A percentile compares a stretch with the other conserved stretches of the same genome.
phyloP scores from a whole-genome alignment of 1,140 invertebrate genomes.

The Aphelinus atriplicis region DNA sequence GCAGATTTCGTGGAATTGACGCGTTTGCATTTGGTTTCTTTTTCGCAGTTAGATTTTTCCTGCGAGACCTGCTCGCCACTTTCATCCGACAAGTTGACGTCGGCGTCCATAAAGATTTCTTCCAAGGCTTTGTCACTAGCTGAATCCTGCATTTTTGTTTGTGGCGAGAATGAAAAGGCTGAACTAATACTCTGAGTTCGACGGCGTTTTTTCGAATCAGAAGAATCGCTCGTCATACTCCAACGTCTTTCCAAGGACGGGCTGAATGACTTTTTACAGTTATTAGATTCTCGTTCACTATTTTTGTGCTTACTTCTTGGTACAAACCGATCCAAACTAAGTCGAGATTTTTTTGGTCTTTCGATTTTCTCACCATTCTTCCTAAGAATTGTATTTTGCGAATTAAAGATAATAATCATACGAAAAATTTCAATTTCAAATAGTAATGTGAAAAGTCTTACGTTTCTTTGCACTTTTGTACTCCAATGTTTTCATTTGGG shows the following conservation, averaged over 20 bases:
- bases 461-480: slow-evolving; percentile 47
- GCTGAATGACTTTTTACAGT: slow-evolving; percentile 42
- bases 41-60: slow-evolving; percentile 32
- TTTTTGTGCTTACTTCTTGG: slow-evolving; percentile 54
- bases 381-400: slow-evolving; percentile 38
- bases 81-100: slow-evolving; percentile 60
- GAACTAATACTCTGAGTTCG: slow-evolving; percentile 47
- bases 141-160: slow-evolving; percentile 42
- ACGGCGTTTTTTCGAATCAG: slow-evolving; percentile 48
- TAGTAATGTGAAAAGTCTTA: slow-evolving; percentile 37
- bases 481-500: slow-evolving; percentile 46
- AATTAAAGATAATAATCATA: neutral
- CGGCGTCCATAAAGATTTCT: slow-evolving; percentile 55
- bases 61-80: slow-evolving; percentile 44
- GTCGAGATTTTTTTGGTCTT: slow-evolving; percentile 57
- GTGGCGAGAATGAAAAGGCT: slow-evolving; percentile 41
- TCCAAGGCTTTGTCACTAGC: slow-evolving; percentile 47
- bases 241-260: slow-evolving; percentile 55
- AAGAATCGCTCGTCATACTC: slow-evolving; percentile 52
- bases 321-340: slow-evolving; percentile 60
- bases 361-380: slow-evolving; percentile 53
- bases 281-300: slow-evolving; percentile 43
- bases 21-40: slow-evolving; percentile 32
- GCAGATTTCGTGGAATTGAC: slow-evolving; percentile 32
- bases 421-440: neutral